Base-by-base conservation (phyloP, 2,888 invertebrate genomes). In the Pristionchus fissidentatus region DNA sequence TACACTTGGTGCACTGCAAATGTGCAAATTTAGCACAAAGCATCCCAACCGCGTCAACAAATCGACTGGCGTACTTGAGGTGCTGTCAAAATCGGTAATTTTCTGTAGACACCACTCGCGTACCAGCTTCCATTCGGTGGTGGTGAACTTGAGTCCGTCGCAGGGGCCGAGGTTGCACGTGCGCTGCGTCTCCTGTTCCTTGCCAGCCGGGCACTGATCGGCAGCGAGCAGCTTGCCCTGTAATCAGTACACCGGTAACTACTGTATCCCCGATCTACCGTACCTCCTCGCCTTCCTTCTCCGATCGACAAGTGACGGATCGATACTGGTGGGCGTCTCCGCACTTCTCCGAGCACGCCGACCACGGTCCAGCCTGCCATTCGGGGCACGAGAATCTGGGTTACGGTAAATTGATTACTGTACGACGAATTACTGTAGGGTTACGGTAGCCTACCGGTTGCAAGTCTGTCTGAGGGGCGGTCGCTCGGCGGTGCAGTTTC, bases 291-390 rank as follows among this genome's bases (percentile, higher is more conserved):
- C 88, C 90, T 80, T 85, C 87, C 87, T 92, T 92, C 85, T 91
- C 91, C 32, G 89, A 89, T 55, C 92, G 87, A 81, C 92, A 92
- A 22, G 90, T 92, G 79, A 92, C 92, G 60, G 89, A 92, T 81
- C 89, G 89, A 89, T 86, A 92, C 87, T 81, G 94, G 93, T 79
- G 94, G 93, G 83, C 93, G 92, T 95, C 89, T 94, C 95, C 93
- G 95, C 95, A 92, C n/a, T 97, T 94, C 92, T 95, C 95, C 92
- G 96, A 95, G 91, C 97, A 97, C 88, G 96, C 95, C 92, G 95
- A 95, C 98, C 98, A 98, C 7, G 96, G 95, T 83, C 96, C 96
- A 41, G 95, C 94, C 92, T 96, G 96, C 96, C 97, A 98, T 80
- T 94, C 94, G 0, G 97, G 96, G 92, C 97, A 97, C 41, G 95